phyloP scores from a whole-genome alignment of 1,140 invertebrate species.

The Drosophila quadrilineata region DNA sequence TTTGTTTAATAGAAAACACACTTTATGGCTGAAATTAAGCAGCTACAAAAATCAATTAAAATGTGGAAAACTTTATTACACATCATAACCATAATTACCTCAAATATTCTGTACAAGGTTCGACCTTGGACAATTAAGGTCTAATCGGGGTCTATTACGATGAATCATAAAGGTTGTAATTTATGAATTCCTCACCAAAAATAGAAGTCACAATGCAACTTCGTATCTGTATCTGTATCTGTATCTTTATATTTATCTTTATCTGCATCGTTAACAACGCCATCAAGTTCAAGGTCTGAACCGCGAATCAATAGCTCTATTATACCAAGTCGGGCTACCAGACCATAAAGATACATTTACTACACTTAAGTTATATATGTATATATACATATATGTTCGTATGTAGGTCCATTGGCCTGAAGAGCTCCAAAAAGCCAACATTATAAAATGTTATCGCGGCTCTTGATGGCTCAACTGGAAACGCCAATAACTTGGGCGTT shows the following conservation, averaged over 20 bases:
- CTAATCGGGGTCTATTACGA: slow-evolving; percentile 15
- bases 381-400: too few species aligned
- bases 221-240: too few species aligned
- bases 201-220: slow-evolving; percentile 3
- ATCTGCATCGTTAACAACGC: slow-evolving; percentile 13
- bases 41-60: not conserved
- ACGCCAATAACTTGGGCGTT: slow-evolving; percentile 18
- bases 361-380: too few species aligned
- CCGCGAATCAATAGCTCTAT: slow-evolving; percentile 18
- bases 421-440: slow-evolving; percentile 20
- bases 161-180: slow-evolving; percentile 16
- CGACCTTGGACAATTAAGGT: slow-evolving; percentile 14
- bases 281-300: slow-evolving; percentile 21
- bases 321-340: slow-evolving; percentile 3
- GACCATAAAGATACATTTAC: slow-evolving; percentile 8
- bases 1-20: too few species aligned
- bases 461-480: slow-evolving; percentile 28
- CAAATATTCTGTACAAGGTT: slow-evolving; percentile 15
- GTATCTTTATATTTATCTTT: too few species aligned
- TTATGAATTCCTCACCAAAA: slow-evolving; percentile 29
- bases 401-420: too few species aligned
- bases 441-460: slow-evolving; percentile 14
- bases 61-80: not conserved
- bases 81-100: not conserved
- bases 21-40: too few species aligned